phyloP scores from a whole-genome alignment of 2,113 vertebrate species.

The Hylia prasina region DNA sequence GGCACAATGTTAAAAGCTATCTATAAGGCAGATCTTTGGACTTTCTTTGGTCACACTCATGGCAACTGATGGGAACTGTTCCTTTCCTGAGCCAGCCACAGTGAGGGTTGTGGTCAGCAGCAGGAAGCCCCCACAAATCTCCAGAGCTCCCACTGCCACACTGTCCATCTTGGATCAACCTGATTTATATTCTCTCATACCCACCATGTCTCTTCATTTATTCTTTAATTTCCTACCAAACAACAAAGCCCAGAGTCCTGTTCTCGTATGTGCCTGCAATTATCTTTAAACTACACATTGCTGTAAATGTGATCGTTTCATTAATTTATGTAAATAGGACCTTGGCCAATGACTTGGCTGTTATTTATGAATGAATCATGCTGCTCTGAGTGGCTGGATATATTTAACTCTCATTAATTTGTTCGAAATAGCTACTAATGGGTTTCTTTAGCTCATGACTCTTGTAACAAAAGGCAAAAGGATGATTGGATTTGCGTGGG shows the following conservation, averaged over 20 bases:
- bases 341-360: not conserved
- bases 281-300: not conserved
- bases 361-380: slow-evolving; percentile 44
- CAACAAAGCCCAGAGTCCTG: not conserved
- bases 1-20: not conserved
- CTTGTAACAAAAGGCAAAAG: not conserved
- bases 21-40: not conserved
- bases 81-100: not conserved
- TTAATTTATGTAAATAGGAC: slow-evolving; percentile 32
- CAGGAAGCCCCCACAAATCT: rapidly evolving
- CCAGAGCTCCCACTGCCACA: not conserved
- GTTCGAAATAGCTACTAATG: slow-evolving; percentile 32
- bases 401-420: slow-evolving; percentile 51
- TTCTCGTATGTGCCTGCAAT: not conserved
- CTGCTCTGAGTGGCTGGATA: slow-evolving; percentile 25
- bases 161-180: not conserved
- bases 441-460: slow-evolving; percentile 31
- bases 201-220: not conserved
- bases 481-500: not conserved
- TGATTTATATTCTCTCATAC: not conserved
- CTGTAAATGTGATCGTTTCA: not conserved
- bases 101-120: not conserved
- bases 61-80: not conserved
- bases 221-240: not conserved
- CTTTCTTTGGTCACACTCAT: not conserved